Conservation (phyloP, 2,888 invertebrate species). For the Plebejus argus region DNA sequence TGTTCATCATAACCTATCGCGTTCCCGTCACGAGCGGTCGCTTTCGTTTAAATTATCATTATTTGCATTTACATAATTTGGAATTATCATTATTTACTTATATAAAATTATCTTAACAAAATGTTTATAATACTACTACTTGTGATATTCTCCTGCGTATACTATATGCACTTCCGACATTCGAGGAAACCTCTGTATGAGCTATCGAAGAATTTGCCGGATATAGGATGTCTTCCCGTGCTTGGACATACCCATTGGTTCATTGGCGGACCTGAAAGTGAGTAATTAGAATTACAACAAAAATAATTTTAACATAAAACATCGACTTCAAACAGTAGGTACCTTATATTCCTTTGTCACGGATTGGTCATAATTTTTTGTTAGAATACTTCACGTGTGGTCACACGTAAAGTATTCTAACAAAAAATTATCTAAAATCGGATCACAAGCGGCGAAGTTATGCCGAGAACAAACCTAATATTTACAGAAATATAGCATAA, state of each 20-base stretch:
- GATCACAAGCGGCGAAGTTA: no score
- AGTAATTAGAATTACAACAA: slow-evolving; percentile 41
- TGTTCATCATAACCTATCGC: slow-evolving; percentile 41
- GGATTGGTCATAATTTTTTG: no score
- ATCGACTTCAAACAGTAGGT: no score
- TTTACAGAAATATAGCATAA: no score
- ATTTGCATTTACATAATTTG: neutral
- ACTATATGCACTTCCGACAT: slow-evolving; percentile 56
- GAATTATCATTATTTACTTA: neutral
- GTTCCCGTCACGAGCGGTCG: slow-evolving; percentile 38
- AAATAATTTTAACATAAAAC: no score
- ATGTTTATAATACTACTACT: slow-evolving; percentile 56
- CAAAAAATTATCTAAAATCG: no score
- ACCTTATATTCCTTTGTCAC: no score
- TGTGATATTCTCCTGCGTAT: slow-evolving; percentile 49
- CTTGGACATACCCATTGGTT: slow-evolving; percentile 67
- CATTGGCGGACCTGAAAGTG: slow-evolving; percentile 66
- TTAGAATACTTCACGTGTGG: no score
- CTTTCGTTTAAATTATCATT: slow-evolving; percentile 30
- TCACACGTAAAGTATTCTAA: no score
- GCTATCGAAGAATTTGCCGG: slow-evolving; percentile 53
- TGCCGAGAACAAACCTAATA: no score
- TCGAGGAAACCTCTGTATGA: slow-evolving; percentile 56
- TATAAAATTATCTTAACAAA: slow-evolving; percentile 32
- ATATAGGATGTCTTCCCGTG: slow-evolving; percentile 55